A percentile compares a stretch with the other conserved stretches of the same genome.
phyloP scores from a whole-genome alignment of 2,113 vertebrate species.

The Dryoscopus gambensis region DNA sequence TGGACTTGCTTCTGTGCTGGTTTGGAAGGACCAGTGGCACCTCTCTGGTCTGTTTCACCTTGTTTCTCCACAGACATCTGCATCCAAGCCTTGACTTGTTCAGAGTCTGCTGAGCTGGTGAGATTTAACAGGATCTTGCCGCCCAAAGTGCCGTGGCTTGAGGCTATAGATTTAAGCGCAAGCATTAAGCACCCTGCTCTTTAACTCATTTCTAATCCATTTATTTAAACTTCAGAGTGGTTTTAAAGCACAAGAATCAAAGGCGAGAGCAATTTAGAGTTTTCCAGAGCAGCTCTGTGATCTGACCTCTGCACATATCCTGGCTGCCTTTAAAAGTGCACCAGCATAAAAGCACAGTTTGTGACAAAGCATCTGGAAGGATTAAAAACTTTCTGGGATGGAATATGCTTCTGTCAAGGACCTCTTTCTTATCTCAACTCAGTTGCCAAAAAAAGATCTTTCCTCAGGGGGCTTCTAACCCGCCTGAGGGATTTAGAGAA shows the following conservation, averaged over 20 bases:
- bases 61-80: neutral
- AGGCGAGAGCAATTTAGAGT: conserved; percentile 32
- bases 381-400: conserved; percentile 55
- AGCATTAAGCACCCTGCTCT: conserved; percentile 43
- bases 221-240: conserved; percentile 58
- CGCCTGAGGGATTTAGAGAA: conserved; percentile 46
- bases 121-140: conserved; percentile 49
- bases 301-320: conserved; percentile 43
- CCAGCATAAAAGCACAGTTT: conserved; percentile 57
- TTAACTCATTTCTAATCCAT: conserved; percentile 65
- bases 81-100: conserved; percentile 39
- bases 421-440: conserved; percentile 38
- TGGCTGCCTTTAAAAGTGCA: conserved; percentile 56
- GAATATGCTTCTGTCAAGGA: conserved; percentile 47
- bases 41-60: neutral
- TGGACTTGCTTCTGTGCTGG: neutral
- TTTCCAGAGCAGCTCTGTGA: conserved; percentile 40
- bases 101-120: conserved; percentile 38
- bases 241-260: conserved; percentile 54
- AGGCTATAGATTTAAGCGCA: conserved; percentile 60
- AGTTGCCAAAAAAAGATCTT: conserved; percentile 42
- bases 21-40: neutral
- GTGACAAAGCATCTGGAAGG: conserved; percentile 64
- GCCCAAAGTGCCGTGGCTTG: conserved; percentile 26
- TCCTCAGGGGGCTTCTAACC: conserved; percentile 41